Percentiles rank a stretch among this genome's conserved stretches.
Evolutionary conservation across 1,140 invertebrate species (phyloP).

Genomic region (Drosophila eugracilis): DNA sequence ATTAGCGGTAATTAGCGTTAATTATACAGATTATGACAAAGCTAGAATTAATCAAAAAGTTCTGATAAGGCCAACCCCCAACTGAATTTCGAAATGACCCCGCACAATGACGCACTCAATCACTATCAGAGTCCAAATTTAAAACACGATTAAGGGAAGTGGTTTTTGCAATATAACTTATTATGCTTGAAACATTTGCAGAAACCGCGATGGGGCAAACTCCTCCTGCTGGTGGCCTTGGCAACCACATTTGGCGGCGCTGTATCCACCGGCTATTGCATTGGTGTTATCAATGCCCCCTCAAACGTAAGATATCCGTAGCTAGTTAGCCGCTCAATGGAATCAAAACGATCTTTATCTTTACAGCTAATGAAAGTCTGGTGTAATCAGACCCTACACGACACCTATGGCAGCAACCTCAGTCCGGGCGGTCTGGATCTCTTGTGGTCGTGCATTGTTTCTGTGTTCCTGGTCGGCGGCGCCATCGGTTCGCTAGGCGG

Average conservation of each 20-base stretch:
- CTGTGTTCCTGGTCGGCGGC: slow-evolving; percentile 92
- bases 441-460: slow-evolving; percentile 92
- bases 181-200: slow-evolving; percentile 16
- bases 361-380: slow-evolving; percentile 89
- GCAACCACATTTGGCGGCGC: slow-evolving; percentile 92
- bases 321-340: not conserved
- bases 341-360: slow-evolving; percentile 12
- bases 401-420: slow-evolving; percentile 87
- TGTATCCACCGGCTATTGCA: slow-evolving; percentile 94
- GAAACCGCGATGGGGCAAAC: slow-evolving; percentile 67
- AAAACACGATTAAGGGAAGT: not conserved
- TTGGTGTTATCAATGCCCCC: slow-evolving; percentile 95
- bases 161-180: not conserved
- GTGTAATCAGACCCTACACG: slow-evolving; percentile 89
- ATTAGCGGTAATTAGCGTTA: slow-evolving; percentile 35
- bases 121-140: slow-evolving; percentile 5
- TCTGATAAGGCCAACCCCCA: slow-evolving; percentile 13
- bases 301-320: slow-evolving; percentile 86
- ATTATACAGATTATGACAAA: slow-evolving; percentile 28
- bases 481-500: slow-evolving; percentile 90
- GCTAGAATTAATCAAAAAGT: slow-evolving; percentile 20
- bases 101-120: slow-evolving; percentile 37
- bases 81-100: slow-evolving; percentile 14
- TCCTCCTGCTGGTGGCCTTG: slow-evolving; percentile 66
- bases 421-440: slow-evolving; percentile 87